Percentiles rank a stretch among this genome's conserved stretches.
phyloP scores from a whole-genome alignment of 2,797 vertebrate genomes.

The Leptodactylus fallax region DNA sequence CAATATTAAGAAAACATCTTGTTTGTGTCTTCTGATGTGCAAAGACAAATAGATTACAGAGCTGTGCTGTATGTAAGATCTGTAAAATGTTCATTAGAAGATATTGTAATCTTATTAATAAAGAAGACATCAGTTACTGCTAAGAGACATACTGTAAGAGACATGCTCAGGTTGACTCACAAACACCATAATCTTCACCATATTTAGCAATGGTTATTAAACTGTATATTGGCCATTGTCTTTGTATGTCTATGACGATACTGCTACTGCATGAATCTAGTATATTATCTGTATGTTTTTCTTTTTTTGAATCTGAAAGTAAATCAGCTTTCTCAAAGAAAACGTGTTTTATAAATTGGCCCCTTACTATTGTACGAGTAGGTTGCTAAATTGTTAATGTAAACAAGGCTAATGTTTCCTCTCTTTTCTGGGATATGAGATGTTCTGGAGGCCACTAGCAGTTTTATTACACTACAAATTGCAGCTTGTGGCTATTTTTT shows the following conservation, averaged over 20 bases:
- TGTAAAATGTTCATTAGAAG: neutral
- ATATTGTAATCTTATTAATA: neutral
- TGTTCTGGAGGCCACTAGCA: neutral
- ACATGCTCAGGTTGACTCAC: conserved; percentile 33
- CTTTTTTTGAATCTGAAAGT: neutral
- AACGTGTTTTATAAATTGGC: neutral
- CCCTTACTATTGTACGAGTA: neutral
- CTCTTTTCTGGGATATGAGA: neutral
- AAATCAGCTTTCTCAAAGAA: neutral
- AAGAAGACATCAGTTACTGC: conserved; percentile 27
- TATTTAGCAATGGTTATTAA: neutral
- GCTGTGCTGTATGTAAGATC: neutral
- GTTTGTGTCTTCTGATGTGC: conserved; percentile 9
- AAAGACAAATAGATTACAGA: conserved; percentile 4
- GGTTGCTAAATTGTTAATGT: neutral
- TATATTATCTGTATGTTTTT: neutral
- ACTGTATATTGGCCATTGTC: neutral
- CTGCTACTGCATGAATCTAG: conserved; percentile 20
- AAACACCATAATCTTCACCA: neutral
- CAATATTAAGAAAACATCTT: neutral
- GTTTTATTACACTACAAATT: neutral
- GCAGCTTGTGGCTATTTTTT: neutral
- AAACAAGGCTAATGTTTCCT: neutral
- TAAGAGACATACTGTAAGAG: conserved; percentile 29
- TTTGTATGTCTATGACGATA: conserved; percentile 1